Base-by-base conservation (phyloP, 1,140 invertebrate genomes). In the Megalonaias nervosa region DNA sequence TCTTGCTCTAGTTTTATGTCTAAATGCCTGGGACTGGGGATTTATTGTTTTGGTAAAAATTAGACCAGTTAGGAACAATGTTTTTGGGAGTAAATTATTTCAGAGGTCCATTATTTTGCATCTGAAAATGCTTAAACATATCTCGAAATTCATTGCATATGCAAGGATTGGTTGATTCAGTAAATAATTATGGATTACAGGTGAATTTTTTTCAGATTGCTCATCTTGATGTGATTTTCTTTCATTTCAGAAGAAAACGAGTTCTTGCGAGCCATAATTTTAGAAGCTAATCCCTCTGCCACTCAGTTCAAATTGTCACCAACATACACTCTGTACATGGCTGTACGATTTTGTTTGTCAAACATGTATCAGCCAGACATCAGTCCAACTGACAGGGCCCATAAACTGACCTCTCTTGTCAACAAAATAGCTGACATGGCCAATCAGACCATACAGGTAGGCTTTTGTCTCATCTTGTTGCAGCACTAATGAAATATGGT, bases 261-360 rank as follows among this genome's bases (percentile, higher is more conserved):
- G 61, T 97, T 99, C 90, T 92, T 99, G 21, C 94, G 95, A 80
- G 94, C 95, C 17, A 94, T 98, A 75, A 95, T 98, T 79, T 94
- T 95, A 16, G 94, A 97, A 81, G 93, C 98, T 65, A 97, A 98
- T 90, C 85, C 81, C 13, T 82, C 85, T 2, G 82, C 87, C 48
- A 88, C 92, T 4, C 91, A 92, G 84, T 93, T 93, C 83, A 93
- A 93, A 90, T 92, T 99, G 62, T 96, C 97, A 1, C 97, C 97
- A 1, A 97, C 97, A 11, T 99, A 99, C 89, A 96, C 97, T 0
- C 93, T 99, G 4, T 99, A 99, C 90, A 93, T 99, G 86, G 97
- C 96, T 80, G 95, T 96, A 61, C 93, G 93, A 31, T 97, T 97
- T 89, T 93, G 97, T 64, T 96, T 97, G 19, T 97, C 97, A 17